Conservation (phyloP, 2,797 vertebrate species). For the Enteromius argenteus region DNA sequence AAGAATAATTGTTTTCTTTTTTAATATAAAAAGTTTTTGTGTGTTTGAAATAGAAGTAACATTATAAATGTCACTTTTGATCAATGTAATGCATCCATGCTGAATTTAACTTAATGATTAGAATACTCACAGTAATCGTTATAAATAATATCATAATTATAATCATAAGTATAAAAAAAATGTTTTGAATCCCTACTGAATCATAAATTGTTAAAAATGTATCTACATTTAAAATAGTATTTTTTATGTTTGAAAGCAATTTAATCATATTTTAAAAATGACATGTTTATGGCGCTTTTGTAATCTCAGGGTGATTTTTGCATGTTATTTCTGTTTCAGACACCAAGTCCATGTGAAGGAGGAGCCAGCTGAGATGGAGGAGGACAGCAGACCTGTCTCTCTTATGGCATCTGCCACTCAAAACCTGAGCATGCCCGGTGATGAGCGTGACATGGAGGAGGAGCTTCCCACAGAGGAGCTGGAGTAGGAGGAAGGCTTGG, state of each 20-base stretch:
- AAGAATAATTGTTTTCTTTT: not conserved
- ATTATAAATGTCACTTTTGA: not conserved
- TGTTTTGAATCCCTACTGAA: not conserved
- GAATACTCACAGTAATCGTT: not conserved
- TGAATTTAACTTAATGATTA: not conserved
- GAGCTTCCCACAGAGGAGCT: slow-evolving; percentile 91
- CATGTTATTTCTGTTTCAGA: slow-evolving; percentile 69
- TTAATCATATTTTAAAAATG: not conserved
- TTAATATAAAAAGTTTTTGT: not conserved
- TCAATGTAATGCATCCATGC: not conserved
- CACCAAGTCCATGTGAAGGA: slow-evolving; percentile 97
- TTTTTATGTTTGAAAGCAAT: not conserved
- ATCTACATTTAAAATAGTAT: not conserved
- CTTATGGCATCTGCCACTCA: slow-evolving; percentile 87
- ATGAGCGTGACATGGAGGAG: slow-evolving; percentile 94
- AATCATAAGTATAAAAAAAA: not conserved
- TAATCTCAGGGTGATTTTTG: not conserved
- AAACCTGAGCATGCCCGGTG: slow-evolving; percentile 86
- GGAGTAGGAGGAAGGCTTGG: slow-evolving; percentile 75
- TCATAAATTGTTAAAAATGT: not conserved
- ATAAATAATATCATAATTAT: not conserved
- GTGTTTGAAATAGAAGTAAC: not conserved
- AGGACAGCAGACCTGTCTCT: slow-evolving; percentile 89
- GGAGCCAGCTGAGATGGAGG: slow-evolving; percentile 93
- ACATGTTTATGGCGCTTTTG: not conserved